Percentiles rank a stretch among this genome's conserved stretches.
Evolutionary conservation across 2,113 vertebrate genomes (phyloP).

Genomic region (Chaenogobius annularis): DNA sequence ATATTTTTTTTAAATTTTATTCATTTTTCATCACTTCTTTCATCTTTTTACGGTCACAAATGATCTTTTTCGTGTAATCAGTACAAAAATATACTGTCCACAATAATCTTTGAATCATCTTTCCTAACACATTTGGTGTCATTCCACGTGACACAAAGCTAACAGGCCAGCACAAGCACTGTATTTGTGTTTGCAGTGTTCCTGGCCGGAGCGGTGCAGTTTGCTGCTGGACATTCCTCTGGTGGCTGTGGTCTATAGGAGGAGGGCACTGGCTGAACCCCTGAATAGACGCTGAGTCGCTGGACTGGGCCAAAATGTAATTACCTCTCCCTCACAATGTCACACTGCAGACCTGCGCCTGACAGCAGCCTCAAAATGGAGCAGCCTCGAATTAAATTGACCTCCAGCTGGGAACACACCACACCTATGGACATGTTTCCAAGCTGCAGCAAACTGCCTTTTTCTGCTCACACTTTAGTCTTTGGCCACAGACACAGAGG

Average conservation of each 20-base stretch:
- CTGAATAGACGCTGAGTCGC: constrained; percentile 72
- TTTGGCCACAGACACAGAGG: background rate
- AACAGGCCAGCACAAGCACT: background rate
- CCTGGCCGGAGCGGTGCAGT: constrained; percentile 18
- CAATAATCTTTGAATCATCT: background rate
- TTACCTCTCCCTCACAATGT: constrained; percentile 76
- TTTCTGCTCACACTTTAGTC: constrained; percentile 27
- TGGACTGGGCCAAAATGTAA: constrained; percentile 74
- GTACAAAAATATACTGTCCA: background rate
- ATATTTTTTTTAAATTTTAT: no score
- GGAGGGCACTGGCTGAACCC: constrained; percentile 58
- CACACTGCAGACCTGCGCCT: constrained; percentile 67
- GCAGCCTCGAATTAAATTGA: constrained; percentile 72
- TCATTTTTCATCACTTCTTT: no score
- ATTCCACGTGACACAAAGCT: background rate
- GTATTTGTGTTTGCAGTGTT: background rate
- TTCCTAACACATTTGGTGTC: background rate
- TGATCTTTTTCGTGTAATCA: background rate
- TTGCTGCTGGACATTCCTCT: constrained; percentile 57
- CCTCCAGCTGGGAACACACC: constrained; percentile 58
- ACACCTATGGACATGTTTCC: constrained; percentile 38
- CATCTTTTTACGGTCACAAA: background rate
- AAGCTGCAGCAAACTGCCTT: constrained; percentile 39
- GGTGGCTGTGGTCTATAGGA: constrained; percentile 56
- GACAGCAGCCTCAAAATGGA: constrained; percentile 72